Conservation (phyloP, 2,888 invertebrate genomes). For the Limnephilus auricula region DNA sequence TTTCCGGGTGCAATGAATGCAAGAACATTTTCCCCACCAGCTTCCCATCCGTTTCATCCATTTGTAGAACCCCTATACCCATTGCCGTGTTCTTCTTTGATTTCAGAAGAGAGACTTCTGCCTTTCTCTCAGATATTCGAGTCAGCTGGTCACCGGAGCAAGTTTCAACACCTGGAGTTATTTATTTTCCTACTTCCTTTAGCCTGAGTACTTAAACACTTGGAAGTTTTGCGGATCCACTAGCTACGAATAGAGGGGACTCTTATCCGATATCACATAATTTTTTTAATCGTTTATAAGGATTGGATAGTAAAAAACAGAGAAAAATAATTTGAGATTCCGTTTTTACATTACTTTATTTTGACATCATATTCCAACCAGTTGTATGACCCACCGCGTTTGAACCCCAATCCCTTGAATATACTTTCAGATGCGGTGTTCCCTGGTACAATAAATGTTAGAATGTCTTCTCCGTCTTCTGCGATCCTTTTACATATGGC, state of each 20-base stretch:
- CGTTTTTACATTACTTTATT: neutral
- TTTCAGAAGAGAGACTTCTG: conserved; percentile 69
- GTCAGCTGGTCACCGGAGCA: too few species aligned
- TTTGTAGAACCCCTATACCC: conserved; percentile 71
- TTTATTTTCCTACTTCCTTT: too few species aligned
- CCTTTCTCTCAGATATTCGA: too few species aligned
- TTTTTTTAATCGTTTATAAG: too few species aligned
- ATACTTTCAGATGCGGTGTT: conserved; percentile 70
- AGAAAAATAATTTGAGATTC: too few species aligned
- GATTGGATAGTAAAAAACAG: too few species aligned
- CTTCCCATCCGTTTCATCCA: conserved; percentile 69
- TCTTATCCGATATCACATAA: too few species aligned
- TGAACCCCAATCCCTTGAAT: conserved; percentile 70
- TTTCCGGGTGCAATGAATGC: conserved; percentile 68
- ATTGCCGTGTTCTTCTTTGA: conserved; percentile 70
- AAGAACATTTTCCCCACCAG: conserved; percentile 68
- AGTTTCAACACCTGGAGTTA: too few species aligned
- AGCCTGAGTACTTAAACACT: too few species aligned
- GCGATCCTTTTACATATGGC: conserved; percentile 70
- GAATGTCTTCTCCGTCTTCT: conserved; percentile 69
- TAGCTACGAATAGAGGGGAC: too few species aligned
- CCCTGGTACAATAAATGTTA: conserved; percentile 66
- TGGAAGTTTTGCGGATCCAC: too few species aligned
- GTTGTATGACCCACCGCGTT: conserved; percentile 57
- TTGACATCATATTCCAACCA: conserved; percentile 60